Evolutionary conservation across 2,888 invertebrate species (phyloP), one percentile per base, ranked within the genome.

Genomic region (Colletes collaris): DNA sequence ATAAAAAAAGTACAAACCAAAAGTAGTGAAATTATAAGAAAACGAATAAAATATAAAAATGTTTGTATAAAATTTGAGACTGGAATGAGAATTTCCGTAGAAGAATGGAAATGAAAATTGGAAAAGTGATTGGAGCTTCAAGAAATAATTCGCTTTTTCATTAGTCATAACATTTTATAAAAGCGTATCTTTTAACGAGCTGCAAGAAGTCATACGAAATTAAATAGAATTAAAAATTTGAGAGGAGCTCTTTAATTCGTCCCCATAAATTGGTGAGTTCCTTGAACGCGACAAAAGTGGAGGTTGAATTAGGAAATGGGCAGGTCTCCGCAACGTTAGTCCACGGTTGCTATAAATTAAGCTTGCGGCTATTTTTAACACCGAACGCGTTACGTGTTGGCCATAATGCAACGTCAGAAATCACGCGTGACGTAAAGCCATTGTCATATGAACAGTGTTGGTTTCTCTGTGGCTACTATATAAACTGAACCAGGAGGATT

Each of bases 401-500:
- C 7, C 10, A 37, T 53, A 53, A 65, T 64, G 49, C 52, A 27
- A 52, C 53, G 74, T 59, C 63, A 68, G 77, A 64, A 59, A 74
- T 74, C 58, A 68, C 35, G 49, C 40, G 67, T 37, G 53, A 59
- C 63, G 64, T 64, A 63, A 37, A 74, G 74, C 59, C 40, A 74
- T 77, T 59, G 77, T 68, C 77, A 67, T 46, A 13, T 49, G 19
- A 65, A 40, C 44, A 4, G 72, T 46, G 63, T 64, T 40, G 44
- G 66, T 60, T 74, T 49, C 63, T 53, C 63, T 59, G 74, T 16
- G 63, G 63, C 46, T 52, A 40, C 53, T 59, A 40, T 74, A 68
- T 77, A 77, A 77, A 77, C 77, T 74, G 73, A 59, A 68, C 37
- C 63, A 60, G 64, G 60, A 8, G 78, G 65, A 56, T 74, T 59